These are phyloP conservation scores for Chaetoderma sp. DNA, from an alignment of 2,888 invertebrate species.

Conservation along the genomic window DNA sequence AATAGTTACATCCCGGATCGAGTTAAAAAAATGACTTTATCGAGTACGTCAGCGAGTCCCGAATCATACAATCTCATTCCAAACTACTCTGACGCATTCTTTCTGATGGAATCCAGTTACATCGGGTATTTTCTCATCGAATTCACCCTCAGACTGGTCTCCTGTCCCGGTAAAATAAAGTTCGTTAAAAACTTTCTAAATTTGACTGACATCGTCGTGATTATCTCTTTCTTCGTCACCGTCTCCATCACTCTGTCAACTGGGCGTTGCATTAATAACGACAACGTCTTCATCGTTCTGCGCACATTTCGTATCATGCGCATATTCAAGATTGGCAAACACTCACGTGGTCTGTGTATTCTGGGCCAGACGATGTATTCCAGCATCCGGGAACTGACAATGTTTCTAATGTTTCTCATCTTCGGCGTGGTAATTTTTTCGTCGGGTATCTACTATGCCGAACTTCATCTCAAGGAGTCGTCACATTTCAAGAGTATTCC, in stretches of 20 bases:
- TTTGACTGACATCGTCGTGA: constrained; percentile 65
- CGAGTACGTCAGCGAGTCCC: too few species aligned
- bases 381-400: constrained; percentile 61
- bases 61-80: too few species aligned
- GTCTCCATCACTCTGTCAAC: constrained; percentile 47
- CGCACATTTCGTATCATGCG: constrained; percentile 63
- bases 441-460: constrained; percentile 65
- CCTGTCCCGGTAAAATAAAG: constrained; percentile 56
- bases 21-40: too few species aligned
- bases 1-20: too few species aligned
- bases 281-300: constrained; percentile 54
- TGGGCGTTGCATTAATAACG: constrained; percentile 43
- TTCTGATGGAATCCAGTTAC: constrained; percentile 64
- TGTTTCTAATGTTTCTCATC: constrained; percentile 66
- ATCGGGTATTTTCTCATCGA: constrained; percentile 68
- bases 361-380: constrained; percentile 63
- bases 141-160: constrained; percentile 53
- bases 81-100: constrained; percentile 59
- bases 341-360: constrained; percentile 65
- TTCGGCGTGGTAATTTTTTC: constrained; percentile 67
- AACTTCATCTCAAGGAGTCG: constrained; percentile 49
- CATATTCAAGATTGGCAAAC: constrained; percentile 65
- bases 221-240: constrained; percentile 65
- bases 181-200: constrained; percentile 62
- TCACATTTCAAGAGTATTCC: constrained; percentile 64